Base-by-base conservation (phyloP, 1,140 invertebrate genomes). In the Prorops nasuta region DNA sequence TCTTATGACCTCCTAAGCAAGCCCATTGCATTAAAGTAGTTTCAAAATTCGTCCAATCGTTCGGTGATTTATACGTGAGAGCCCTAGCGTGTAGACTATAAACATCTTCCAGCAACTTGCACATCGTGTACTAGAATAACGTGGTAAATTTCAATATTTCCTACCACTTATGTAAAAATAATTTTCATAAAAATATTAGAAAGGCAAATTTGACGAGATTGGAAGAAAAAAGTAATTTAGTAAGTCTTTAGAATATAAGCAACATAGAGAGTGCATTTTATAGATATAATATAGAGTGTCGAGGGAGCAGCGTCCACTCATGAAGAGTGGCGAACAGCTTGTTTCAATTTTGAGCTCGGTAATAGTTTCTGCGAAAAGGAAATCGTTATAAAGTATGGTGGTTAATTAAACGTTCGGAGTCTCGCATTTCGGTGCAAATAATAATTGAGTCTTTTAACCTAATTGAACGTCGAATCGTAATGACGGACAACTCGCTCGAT, bases 381-480 rank as follows among this genome's bases (percentile, higher is more conserved):
- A 51, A 46, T 44, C 45, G 52, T 20, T 51, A 51, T 37, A 39
- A 19, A 7, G 32, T 34, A 57, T 46, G 55, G 38, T 46, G 21
- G 47, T 46, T 54, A 55, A 57, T 57, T 55, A 57, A 57, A 45
- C 39, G 47, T 51, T 57, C 36, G 21, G 44, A 38, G 52, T 9
- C 43, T 55, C 43, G 38, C 47, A 46, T 47, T 55, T 58, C 37
- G 52, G 52, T 45, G 42, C 52, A 54, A 54, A 54, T 54, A 54
- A 54, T 54, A 44, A 58, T 58, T 55, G 32, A 55, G 47, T 47
- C 48, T 44, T 51, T 18, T 38, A 37, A 47, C 16, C 39, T 55
- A 58, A 58, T 55, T 58, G 55, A 55, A 58, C 18, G 43, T 55
- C 52, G 48, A 55, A 55, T 56, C 39, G 55, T 51, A 58, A 58